A percentile compares a stretch with the other conserved stretches of the same genome.
phyloP scores from a whole-genome alignment of 2,888 invertebrate species.

The Drosophila formosana region DNA sequence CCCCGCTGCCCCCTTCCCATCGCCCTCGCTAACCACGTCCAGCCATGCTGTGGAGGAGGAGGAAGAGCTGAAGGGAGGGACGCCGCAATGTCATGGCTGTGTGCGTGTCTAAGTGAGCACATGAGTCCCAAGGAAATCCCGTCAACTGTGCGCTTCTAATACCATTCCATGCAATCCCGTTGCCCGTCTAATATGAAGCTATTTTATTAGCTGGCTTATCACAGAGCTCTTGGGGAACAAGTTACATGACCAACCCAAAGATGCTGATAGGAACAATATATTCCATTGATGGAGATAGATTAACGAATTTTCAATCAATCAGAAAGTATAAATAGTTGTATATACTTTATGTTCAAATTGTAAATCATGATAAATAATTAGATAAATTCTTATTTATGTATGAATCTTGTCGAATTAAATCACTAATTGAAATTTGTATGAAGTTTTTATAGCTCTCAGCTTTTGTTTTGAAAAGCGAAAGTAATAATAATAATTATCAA shows the following conservation, averaged over 20 bases:
- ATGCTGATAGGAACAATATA: background rate
- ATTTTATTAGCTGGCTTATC: constrained; percentile 1
- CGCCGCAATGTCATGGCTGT: constrained; percentile 51
- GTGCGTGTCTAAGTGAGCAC: constrained; percentile 57
- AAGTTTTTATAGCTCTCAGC: no score
- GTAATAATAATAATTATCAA: no score
- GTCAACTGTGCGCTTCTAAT: constrained; percentile 39
- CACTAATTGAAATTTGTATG: no score
- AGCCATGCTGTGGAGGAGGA: background rate
- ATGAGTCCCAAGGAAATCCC: constrained; percentile 51
- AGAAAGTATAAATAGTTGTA: no score
- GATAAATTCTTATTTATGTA: no score
- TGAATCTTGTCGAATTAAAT: no score
- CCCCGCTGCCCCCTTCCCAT: background rate
- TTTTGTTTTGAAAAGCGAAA: no score
- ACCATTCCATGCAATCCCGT: background rate
- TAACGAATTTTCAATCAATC: no score
- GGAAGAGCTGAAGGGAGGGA: background rate
- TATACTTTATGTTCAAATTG: no score
- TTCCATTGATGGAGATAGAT: background rate
- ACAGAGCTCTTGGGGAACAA: background rate
- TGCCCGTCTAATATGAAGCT: constrained; percentile 1
- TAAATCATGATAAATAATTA: no score
- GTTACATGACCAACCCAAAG: background rate
- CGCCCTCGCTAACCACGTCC: constrained; percentile 1